Evolutionary conservation across 2,888 invertebrate species (phyloP).

Genomic region (Kryphioiulus occultus): DNA sequence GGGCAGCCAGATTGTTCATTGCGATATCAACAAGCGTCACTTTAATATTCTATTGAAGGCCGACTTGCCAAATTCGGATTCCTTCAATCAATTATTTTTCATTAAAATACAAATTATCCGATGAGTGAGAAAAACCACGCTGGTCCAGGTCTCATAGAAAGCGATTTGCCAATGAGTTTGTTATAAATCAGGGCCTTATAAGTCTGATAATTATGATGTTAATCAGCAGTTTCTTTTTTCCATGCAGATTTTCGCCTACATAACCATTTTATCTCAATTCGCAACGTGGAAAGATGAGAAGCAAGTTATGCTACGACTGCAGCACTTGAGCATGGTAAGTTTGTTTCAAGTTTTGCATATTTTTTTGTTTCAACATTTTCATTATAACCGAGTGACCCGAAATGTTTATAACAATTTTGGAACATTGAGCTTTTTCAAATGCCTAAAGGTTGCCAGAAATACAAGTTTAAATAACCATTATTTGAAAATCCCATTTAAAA

Average conservation of each 20-base stretch:
- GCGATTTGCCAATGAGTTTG: neutral
- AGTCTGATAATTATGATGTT: neutral
- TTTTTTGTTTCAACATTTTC: neutral
- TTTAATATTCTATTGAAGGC: neutral
- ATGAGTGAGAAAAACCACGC: neutral
- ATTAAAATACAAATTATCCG: neutral
- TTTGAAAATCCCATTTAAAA: neutral
- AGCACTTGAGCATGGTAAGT: conserved; percentile 64
- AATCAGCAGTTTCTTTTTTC: neutral
- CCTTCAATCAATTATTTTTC: neutral
- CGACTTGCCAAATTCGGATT: neutral
- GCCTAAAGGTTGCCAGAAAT: neutral
- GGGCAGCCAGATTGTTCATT: too few relatives aligned
- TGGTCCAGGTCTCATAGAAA: neutral
- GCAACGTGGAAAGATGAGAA: conserved; percentile 67
- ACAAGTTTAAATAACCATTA: neutral
- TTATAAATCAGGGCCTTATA: neutral
- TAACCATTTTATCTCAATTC: conserved; percentile 67
- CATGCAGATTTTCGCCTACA: conserved; percentile 63
- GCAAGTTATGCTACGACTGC: conserved; percentile 64
- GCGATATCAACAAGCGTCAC: neutral
- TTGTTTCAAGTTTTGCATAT: neutral
- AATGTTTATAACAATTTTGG: neutral
- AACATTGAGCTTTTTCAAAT: neutral
- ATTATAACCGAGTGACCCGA: neutral